phyloP scores from a whole-genome alignment of 2,888 invertebrate genomes.

The Lepeophtheirus nordmannii region DNA sequence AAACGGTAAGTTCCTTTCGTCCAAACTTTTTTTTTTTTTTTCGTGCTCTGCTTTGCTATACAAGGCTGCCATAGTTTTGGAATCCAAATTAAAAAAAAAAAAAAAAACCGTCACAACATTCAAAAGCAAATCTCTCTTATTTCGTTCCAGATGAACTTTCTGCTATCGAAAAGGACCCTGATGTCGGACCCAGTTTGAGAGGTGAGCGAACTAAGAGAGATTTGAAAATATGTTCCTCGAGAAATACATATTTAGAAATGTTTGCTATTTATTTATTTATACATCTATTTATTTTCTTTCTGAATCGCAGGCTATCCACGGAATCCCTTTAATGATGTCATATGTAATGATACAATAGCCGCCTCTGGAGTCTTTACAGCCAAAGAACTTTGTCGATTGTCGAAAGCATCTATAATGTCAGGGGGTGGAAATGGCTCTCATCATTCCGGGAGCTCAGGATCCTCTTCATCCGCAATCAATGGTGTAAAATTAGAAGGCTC shows the following conservation, averaged over 20 bases:
- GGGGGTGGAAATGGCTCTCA: not conserved
- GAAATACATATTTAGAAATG: too few relatives aligned
- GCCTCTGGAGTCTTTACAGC: constrained; percentile 99
- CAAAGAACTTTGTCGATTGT: constrained; percentile 95
- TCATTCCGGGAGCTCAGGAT: not conserved
- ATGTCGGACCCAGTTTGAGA: not conserved
- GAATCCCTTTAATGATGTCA: constrained; percentile 94
- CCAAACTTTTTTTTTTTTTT: not conserved
- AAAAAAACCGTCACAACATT: too few relatives aligned
- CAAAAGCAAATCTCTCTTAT: not conserved
- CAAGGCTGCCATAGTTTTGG: not conserved
- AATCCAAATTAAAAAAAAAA: too few relatives aligned
- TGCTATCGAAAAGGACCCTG: constrained; percentile 4
- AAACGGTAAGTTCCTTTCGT: constrained; percentile 52
- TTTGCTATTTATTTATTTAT: not conserved
- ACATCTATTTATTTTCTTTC: not conserved
- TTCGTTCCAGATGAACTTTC: constrained; percentile 4
- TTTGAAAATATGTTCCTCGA: not conserved
- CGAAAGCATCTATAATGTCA: constrained; percentile 44
- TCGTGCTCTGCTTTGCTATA: not conserved
- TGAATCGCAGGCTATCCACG: constrained; percentile 46
- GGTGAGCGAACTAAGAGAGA: constrained; percentile 2
- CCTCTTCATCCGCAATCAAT: constrained; percentile 6
- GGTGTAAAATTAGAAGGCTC: constrained; percentile 16
- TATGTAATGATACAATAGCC: constrained; percentile 97